Evolutionary conservation across 1,140 invertebrate genomes (phyloP).

Genomic region (Hyles vespertilio): DNA sequence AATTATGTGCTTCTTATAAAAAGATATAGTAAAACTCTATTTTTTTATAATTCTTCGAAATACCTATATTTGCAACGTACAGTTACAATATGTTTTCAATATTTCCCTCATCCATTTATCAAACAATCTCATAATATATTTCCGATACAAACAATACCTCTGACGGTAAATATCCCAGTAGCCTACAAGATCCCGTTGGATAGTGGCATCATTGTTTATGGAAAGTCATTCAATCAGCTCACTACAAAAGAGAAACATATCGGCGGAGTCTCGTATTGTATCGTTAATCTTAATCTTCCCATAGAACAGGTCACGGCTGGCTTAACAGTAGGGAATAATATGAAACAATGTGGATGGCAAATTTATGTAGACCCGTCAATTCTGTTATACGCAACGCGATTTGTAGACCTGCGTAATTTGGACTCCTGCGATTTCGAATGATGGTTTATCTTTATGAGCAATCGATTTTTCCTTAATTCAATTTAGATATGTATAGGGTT

Average conservation of each 20-base stretch:
- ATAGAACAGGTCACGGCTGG: slow-evolving; percentile 51
- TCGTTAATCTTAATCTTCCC: slow-evolving; percentile 63
- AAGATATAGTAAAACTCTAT: too few species aligned
- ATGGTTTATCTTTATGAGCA: background rate
- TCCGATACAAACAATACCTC: too few species aligned
- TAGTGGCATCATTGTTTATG: slow-evolving; percentile 56
- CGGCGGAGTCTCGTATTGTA: slow-evolving; percentile 40
- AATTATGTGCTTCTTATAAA: too few species aligned
- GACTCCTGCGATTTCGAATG: background rate
- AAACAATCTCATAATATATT: too few species aligned
- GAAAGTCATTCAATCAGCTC: slow-evolving; percentile 64
- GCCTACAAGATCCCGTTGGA: slow-evolving; percentile 13
- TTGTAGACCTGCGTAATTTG: background rate
- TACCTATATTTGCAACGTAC: too few species aligned
- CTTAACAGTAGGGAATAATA: slow-evolving; percentile 16
- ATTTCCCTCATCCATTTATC: too few species aligned
- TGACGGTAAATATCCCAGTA: too few species aligned
- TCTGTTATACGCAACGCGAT: background rate
- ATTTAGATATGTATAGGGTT: too few species aligned
- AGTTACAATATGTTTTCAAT: too few species aligned
- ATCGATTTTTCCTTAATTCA: too few species aligned
- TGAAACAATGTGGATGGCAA: slow-evolving; percentile 8
- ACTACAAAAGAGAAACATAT: slow-evolving; percentile 54
- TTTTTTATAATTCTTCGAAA: too few species aligned
- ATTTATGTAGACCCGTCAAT: slow-evolving; percentile 2